Base-by-base conservation (phyloP, 2,113 vertebrate genomes). In the Motacilla tschutschensis region DNA sequence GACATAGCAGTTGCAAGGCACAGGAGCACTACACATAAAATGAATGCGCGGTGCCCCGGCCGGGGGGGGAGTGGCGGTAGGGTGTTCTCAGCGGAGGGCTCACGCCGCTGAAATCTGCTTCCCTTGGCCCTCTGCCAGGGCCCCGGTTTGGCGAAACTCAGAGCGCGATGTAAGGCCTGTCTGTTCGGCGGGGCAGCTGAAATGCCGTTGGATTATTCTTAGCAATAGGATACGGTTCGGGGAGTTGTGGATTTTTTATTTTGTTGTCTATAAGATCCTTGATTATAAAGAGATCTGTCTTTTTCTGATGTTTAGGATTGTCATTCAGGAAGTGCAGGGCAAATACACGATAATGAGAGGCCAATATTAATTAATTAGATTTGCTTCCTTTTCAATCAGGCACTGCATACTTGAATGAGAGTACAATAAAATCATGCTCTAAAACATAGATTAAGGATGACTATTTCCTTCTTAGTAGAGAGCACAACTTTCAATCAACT, bases 51-150 rank as follows among this genome's bases (percentile, higher is more conserved):
- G 75, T 77, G 67, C 88, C 71, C 55, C 2, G 5, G 69, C 60
- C 47, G 5, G 4, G 83, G 5, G 85, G 80, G 84, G 85, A 66
- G 29, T 16, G 5, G 72, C 2, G 4, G 72, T 82, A 12, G 92
- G 92, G 75, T 77, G 90, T 58, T 93, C 93, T 90, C 90, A 74
- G 92, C 0, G 65, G 93, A 94, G 92, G 90, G 92, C 92, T 83
- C 4, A 0, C 5, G 6, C 57, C 3, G 6, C 90, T 74, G 81
- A 87, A 77, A 88, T 77, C 93, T 93, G 93, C 94, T 95, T 92
- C 94, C 92, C 35, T 93, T 94, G 94, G 93, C 84, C 28, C 15
- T 4, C 4, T 0, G 81, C 93, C 93, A 94, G 75, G 62, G 72
- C 60, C 78, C 54, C 24, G 12, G 44, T 21, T 82, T 79, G 90